phyloP scores from a whole-genome alignment of 2,888 invertebrate species.

The Philonicus albiceps region DNA sequence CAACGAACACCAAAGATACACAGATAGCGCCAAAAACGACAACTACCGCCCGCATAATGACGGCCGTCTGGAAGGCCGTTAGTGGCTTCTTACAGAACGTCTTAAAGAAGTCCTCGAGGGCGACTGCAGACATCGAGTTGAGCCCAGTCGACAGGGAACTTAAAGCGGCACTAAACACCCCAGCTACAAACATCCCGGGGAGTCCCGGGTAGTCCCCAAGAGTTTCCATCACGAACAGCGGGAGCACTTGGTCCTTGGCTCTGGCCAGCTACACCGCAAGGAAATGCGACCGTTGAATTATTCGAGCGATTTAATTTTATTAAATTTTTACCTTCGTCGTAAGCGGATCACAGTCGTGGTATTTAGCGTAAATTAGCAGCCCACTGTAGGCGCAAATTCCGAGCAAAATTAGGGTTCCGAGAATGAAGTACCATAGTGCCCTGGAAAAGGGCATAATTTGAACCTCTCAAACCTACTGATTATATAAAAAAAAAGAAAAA shows the following conservation, averaged over 20 bases:
- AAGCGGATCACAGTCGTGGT: constrained; percentile 86
- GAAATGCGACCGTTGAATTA: constrained; percentile 40
- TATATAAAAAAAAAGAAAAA: background rate
- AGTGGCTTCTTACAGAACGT: constrained; percentile 66
- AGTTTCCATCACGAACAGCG: constrained; percentile 86
- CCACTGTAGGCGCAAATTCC: constrained; percentile 85
- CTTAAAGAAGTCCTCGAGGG: constrained; percentile 76
- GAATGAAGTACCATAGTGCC: constrained; percentile 72
- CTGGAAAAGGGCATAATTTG: constrained; percentile 57
- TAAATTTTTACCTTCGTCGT: constrained; percentile 67
- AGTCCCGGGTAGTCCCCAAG: constrained; percentile 79
- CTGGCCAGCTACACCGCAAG: constrained; percentile 67
- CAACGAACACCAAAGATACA: constrained; percentile 70
- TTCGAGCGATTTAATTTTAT: constrained; percentile 35
- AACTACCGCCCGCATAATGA: constrained; percentile 73
- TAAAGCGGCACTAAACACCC: constrained; percentile 89
- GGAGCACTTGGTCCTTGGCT: constrained; percentile 81
- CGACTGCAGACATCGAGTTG: constrained; percentile 79
- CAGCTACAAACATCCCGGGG: constrained; percentile 88
- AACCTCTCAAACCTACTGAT: background rate
- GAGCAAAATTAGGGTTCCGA: constrained; percentile 78
- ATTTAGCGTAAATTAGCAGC: constrained; percentile 85
- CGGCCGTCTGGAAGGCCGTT: constrained; percentile 67
- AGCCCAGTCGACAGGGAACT: constrained; percentile 82
- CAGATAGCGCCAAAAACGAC: constrained; percentile 71